phyloP scores from a whole-genome alignment of 2,797 vertebrate species.

The Manis javanica region DNA sequence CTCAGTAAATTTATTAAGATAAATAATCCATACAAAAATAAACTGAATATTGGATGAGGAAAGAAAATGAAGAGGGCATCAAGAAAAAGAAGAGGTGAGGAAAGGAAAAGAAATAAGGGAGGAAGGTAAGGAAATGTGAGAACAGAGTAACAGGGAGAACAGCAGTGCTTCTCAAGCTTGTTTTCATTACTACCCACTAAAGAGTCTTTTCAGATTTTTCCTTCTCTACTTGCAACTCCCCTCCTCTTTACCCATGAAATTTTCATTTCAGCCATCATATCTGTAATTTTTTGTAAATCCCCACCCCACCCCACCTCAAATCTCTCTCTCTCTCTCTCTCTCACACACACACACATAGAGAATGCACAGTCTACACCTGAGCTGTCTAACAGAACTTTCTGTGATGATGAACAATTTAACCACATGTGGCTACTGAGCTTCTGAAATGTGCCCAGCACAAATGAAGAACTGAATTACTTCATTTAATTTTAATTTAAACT shows the following conservation, averaged over 20 bases:
- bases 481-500: constrained; percentile 40
- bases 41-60: neutral
- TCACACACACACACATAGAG: no score
- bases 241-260: neutral
- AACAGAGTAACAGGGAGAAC: neutral
- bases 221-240: neutral
- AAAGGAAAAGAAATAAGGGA: neutral
- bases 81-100: neutral
- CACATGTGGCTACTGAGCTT: neutral
- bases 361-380: neutral
- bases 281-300: neutral
- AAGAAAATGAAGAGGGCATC: neutral
- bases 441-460: neutral
- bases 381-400: neutral
- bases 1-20: constrained; percentile 17
- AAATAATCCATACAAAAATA: neutral
- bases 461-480: neutral
- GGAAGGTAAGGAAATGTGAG: neutral
- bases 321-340: no score
- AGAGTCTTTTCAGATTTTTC: neutral
- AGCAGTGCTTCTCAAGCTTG: neutral
- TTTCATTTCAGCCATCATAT: neutral
- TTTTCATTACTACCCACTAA: neutral
- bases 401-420: neutral
- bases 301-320: neutral